Percentiles rank a stretch among this genome's conserved stretches.
These are phyloP conservation scores for Ophonus ardosiacus DNA, from an alignment of 2,888 invertebrate genomes.

Conservation along the genomic window DNA sequence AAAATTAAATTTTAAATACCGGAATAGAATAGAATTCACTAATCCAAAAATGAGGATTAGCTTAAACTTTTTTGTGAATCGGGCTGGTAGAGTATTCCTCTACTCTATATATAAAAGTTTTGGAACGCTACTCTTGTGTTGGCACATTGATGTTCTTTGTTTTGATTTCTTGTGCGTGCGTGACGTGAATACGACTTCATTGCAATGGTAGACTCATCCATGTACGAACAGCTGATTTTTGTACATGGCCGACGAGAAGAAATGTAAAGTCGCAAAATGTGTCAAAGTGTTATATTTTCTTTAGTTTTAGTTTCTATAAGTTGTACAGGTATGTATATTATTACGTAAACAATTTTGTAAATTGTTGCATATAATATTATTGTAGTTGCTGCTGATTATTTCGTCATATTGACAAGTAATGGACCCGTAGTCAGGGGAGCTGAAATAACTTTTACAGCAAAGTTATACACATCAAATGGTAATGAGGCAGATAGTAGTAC, in stretches of 20 bases:
- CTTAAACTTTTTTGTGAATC: too few species aligned
- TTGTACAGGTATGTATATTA: slow-evolving; percentile 32
- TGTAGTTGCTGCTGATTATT: slow-evolving; percentile 70
- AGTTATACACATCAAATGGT: slow-evolving; percentile 75
- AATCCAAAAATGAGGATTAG: too few species aligned
- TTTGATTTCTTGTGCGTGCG: not conserved
- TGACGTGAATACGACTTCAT: slow-evolving; percentile 4
- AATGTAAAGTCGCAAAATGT: slow-evolving; percentile 59
- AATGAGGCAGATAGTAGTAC: slow-evolving; percentile 71
- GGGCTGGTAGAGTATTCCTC: too few species aligned
- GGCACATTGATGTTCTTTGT: not conserved
- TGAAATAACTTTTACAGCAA: slow-evolving; percentile 83
- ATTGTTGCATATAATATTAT: slow-evolving; percentile 51
- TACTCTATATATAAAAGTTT: too few species aligned
- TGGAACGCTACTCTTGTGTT: too few species aligned
- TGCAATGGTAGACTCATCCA: slow-evolving; percentile 34
- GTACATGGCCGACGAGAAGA: slow-evolving; percentile 52
- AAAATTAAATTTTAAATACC: too few species aligned
- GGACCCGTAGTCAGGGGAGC: slow-evolving; percentile 86
- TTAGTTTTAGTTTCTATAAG: slow-evolving; percentile 41
- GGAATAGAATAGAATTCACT: too few species aligned
- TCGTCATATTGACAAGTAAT: slow-evolving; percentile 79
- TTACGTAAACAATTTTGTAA: not conserved
- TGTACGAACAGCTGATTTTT: slow-evolving; percentile 59
- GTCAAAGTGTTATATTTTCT: slow-evolving; percentile 56